Evolutionary conservation across 2,888 invertebrate genomes (phyloP), one percentile per base, ranked within the genome.

Genomic region (Euphydryas editha): DNA sequence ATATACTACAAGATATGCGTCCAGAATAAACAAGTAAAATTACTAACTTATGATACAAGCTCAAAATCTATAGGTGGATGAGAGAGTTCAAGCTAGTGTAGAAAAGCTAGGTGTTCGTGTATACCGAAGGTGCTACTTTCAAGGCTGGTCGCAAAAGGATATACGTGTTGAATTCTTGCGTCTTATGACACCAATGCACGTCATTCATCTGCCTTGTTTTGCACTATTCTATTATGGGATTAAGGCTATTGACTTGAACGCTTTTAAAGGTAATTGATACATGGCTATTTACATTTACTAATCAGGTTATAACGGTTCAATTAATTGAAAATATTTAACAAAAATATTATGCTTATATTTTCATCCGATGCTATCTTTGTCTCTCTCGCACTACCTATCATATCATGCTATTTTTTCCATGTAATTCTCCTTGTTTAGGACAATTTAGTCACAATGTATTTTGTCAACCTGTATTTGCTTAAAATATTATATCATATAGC

Each of bases 141-240:
- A 85, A 17, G 90, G 94, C 17, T 95, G 95, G 95, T 76, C 57
- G 21, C 82, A 73, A 70, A 78, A 66, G 0, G 77, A 75, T 1
- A 76, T 75, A 11, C 82, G 87, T 0, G 85, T 87, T 1, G 81
- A 83, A 1, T 73, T 75, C 1, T 74, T 94, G 1, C 85, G 87
- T 56, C 86, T 95, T 17, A 93, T 94, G 83, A 89, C 93, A 0
- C 85, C 88, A 2, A 81, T 91, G 0, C 87, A 90, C 47, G 83
- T 85, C 2, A 79, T 92, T 13, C 80, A 83, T 0, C 64, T 95
- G 0, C 83, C 88, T 0, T 94, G 95, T 70, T 88, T 94, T 68
- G 94, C 94, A 0, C 77, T 95, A 44, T 94, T 95, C 74, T 94
- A 93, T 77, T 95, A 94, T 73, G 91, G 93, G 4, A 77, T 90